These are phyloP conservation scores for Sesia apiformis DNA, from an alignment of 2,888 invertebrate species.

Conservation along the genomic window DNA sequence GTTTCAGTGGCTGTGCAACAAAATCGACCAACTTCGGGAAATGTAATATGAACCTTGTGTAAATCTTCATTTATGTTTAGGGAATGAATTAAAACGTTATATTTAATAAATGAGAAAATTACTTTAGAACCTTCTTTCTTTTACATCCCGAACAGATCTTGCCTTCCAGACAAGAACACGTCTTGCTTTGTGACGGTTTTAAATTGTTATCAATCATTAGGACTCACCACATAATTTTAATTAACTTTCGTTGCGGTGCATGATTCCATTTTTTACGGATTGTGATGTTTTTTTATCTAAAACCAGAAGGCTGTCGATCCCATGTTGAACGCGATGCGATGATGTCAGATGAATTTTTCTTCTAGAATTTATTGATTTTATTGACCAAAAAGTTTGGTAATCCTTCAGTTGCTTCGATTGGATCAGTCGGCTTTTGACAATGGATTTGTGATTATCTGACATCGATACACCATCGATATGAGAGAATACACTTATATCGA, in stretches of 20 bases:
- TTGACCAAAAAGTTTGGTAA: no score
- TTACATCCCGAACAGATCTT: slow-evolving; percentile 17
- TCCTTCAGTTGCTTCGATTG: no score
- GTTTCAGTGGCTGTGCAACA: not conserved
- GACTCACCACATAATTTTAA: slow-evolving; percentile 10
- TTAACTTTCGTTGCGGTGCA: not conserved
- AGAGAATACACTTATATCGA: no score
- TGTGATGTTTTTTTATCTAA: no score
- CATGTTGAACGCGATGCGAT: no score
- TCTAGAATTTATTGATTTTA: no score
- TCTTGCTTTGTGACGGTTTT: slow-evolving; percentile 12
- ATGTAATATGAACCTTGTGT: not conserved
- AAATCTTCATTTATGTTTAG: not conserved
- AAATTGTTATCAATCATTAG: slow-evolving; percentile 25
- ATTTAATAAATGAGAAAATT: slow-evolving; percentile 7
- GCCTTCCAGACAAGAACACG: slow-evolving; percentile 18
- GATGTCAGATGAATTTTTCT: no score
- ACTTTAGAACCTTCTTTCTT: slow-evolving; percentile 20
- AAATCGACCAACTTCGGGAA: not conserved
- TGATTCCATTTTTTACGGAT: no score
- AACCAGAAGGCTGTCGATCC: no score
- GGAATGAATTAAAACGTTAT: not conserved
- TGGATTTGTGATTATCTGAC: no score
- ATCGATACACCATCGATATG: no score
- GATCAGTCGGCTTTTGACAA: no score